Conservation (phyloP, 2,888 invertebrate species). For the Cerceris ruficornis region DNA sequence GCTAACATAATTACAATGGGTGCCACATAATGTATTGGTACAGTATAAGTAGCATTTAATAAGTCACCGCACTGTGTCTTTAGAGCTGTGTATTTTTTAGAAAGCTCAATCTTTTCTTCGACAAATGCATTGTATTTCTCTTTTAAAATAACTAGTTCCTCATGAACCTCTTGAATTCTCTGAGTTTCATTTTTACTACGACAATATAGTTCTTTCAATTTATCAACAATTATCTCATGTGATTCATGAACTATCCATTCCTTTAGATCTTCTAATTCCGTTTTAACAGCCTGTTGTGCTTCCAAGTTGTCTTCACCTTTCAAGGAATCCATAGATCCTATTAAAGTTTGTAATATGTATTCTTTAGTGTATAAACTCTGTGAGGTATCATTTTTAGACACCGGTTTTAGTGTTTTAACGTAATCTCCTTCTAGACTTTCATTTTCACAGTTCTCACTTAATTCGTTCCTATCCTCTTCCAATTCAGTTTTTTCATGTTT, state of each 20-base stretch:
- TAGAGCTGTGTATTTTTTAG: slow-evolving; percentile 84
- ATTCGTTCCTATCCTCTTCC: slow-evolving; percentile 54
- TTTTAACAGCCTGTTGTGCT: slow-evolving; percentile 69
- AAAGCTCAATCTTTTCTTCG: slow-evolving; percentile 85
- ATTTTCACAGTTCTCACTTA: slow-evolving; percentile 52
- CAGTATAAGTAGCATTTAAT: slow-evolving; percentile 85
- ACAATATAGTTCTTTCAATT: slow-evolving; percentile 73
- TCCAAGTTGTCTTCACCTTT: slow-evolving; percentile 67
- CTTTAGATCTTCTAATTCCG: slow-evolving; percentile 72
- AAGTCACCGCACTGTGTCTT: slow-evolving; percentile 85
- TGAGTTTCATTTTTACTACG: slow-evolving; percentile 81
- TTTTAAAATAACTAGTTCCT: slow-evolving; percentile 89
- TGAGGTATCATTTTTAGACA: slow-evolving; percentile 62
- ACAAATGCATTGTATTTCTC: slow-evolving; percentile 87
- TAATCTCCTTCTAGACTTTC: slow-evolving; percentile 71
- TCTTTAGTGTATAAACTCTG: slow-evolving; percentile 66
- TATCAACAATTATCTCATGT: slow-evolving; percentile 70
- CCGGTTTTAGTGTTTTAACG: slow-evolving; percentile 73
- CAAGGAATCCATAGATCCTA: slow-evolving; percentile 70
- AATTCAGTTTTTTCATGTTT: slow-evolving; percentile 40
- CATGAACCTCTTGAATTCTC: slow-evolving; percentile 86
- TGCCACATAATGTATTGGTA: slow-evolving; percentile 84
- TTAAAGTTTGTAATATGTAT: slow-evolving; percentile 70
- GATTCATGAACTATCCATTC: slow-evolving; percentile 75
- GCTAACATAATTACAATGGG: slow-evolving; percentile 84